Percentiles rank a stretch among this genome's conserved stretches.
Conservation (phyloP, 2,888 invertebrate genomes). For the Diarsia mendica region DNA sequence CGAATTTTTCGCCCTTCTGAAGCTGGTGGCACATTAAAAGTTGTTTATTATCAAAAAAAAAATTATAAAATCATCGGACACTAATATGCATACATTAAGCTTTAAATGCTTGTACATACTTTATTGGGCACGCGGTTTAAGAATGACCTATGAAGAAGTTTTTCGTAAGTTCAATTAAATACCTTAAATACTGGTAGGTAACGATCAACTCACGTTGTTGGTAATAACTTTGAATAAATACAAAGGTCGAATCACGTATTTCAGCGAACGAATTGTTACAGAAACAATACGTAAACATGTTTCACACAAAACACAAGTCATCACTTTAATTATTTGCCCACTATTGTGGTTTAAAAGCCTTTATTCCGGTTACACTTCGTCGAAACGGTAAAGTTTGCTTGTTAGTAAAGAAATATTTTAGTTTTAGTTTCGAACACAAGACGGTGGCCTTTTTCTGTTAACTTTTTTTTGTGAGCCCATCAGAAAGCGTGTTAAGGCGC, state of each 20-base stretch:
- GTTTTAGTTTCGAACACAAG: constrained; percentile 16
- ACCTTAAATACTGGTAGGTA: not conserved
- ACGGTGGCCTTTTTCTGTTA: not conserved
- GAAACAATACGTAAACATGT: constrained; percentile 16
- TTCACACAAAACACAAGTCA: constrained; percentile 44
- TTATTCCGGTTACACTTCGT: constrained; percentile 35
- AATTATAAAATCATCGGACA: not conserved
- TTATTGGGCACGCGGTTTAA: not conserved
- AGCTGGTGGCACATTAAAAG: not conserved
- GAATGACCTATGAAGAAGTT: not conserved
- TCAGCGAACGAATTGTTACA: constrained; percentile 8
- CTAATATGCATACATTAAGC: too few relatives aligned
- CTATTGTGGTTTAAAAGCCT: constrained; percentile 40
- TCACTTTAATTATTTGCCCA: constrained; percentile 44
- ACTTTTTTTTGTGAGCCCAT: too few relatives aligned
- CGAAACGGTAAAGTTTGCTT: constrained; percentile 55
- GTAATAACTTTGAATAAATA: not conserved
- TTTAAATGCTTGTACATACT: too few relatives aligned
- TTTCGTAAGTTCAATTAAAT: not conserved
- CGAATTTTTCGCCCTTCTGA: not conserved
- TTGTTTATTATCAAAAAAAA: too few relatives aligned
- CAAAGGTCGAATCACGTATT: not conserved
- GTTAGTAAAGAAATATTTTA: constrained; percentile 42
- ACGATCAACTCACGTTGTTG: not conserved
- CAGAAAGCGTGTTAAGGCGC: too few relatives aligned